A percentile compares a stretch with the other conserved stretches of the same genome.
Evolutionary conservation across 1,140 invertebrate genomes (phyloP).

Genomic region (Kradibia gibbosae): DNA sequence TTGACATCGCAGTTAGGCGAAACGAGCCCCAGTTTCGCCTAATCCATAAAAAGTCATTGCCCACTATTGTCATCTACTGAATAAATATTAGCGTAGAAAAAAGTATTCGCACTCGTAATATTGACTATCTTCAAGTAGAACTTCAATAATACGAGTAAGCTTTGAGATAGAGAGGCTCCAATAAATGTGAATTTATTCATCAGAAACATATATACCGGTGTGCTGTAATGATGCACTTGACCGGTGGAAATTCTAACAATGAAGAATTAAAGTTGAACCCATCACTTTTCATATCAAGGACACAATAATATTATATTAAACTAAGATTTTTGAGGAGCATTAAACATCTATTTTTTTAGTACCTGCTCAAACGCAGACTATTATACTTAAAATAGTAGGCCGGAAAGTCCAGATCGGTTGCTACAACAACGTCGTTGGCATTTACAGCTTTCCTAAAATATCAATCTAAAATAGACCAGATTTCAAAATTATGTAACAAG

Average conservation of each 20-base stretch:
- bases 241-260: background rate
- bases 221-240: background rate
- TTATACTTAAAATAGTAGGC: no score
- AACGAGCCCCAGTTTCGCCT: background rate
- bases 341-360: no score
- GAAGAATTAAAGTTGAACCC: background rate
- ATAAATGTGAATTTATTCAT: background rate
- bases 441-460: no score
- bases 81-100: background rate
- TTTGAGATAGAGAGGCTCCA: background rate
- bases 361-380: no score
- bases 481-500: no score
- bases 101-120: background rate
- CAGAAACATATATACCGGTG: background rate
- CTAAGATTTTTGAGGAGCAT: background rate
- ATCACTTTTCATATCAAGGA: no score
- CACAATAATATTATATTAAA: background rate
- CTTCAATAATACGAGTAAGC: conserved; percentile 3
- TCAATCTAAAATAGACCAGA: no score
- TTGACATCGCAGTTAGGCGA: background rate
- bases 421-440: no score
- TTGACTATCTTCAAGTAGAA: background rate
- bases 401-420: no score
- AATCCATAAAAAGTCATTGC: conserved; percentile 14
- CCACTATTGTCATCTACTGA: background rate